phyloP scores from a whole-genome alignment of 2,888 invertebrate genomes.

The Thera obeliscata region DNA sequence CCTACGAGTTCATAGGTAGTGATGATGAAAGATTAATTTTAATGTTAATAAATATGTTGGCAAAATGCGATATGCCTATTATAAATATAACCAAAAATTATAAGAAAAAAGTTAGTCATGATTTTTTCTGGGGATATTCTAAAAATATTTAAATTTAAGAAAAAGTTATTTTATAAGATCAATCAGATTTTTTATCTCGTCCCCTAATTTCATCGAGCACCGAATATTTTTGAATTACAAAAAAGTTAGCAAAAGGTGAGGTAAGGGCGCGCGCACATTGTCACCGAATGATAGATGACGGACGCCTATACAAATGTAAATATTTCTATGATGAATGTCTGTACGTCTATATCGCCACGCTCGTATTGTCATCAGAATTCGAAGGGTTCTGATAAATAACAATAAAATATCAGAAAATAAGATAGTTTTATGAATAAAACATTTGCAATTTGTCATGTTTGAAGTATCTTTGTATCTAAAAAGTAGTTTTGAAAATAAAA shows the following conservation, averaged over 20 bases:
- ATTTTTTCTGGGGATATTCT: too few relatives aligned
- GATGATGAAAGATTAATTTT: too few relatives aligned
- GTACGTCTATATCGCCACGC: constrained; percentile 39
- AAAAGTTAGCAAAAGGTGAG: constrained; percentile 57
- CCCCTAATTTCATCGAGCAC: constrained; percentile 24
- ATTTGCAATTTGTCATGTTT: constrained; percentile 40
- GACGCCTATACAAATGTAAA: constrained; percentile 78
- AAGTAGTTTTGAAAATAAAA: not conserved
- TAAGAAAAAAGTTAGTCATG: too few relatives aligned
- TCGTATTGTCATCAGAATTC: constrained; percentile 50
- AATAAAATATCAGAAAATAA: constrained; percentile 42
- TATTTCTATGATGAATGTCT: constrained; percentile 60
- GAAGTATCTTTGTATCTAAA: constrained; percentile 16
- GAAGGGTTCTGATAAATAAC: constrained; percentile 47
- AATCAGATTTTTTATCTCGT: constrained; percentile 17
- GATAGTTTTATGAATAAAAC: constrained; percentile 32
- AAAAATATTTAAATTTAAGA: not conserved
- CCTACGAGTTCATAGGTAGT: too few relatives aligned
- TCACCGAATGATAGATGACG: constrained; percentile 75
- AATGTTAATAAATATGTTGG: too few relatives aligned
- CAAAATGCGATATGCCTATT: too few relatives aligned
- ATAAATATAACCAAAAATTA: too few relatives aligned
- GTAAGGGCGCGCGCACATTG: constrained; percentile 68
- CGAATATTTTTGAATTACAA: constrained; percentile 35
- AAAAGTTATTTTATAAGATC: constrained; percentile 8